Evolutionary conservation across 1,140 invertebrate genomes (phyloP), one percentile per base, ranked within the genome.

Genomic region (Parapsyche elsis): DNA sequence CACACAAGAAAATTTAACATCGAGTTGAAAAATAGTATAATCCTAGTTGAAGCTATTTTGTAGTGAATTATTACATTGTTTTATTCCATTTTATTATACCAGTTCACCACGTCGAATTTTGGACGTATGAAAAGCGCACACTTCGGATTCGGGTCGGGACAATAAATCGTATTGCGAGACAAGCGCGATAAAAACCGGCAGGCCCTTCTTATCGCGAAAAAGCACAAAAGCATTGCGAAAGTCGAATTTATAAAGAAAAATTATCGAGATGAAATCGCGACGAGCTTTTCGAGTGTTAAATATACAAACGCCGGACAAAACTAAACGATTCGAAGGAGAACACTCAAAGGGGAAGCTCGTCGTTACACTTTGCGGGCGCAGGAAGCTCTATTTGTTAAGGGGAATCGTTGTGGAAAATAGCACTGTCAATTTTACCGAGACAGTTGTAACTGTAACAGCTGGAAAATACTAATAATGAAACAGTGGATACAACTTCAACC

Each of bases 301-400:
- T 44, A 53, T 71, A 78, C 77, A 57, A 71, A 71, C 73, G 70
- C 7, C 7, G 30, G 30, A 7, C 30, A 79, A 79, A 79, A 70
- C 71, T 79, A 73, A 23, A 61, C 64, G 64, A 67, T 26, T n/a
- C 24, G 38, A 79, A 57, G 67, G 78, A 16, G 49, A 49, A 70
- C n/a, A 16, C 71, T 78, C 76, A 44, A n/a, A n/a, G 14, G 7
- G 30, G 7, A 38, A 38, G 30, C 30, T 4, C 30, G 30, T 38
- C 30, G 30, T 38, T 38, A 4, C 30, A 38, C 7, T 38, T 38
- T 38, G 30, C 7, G 30, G 2, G 30, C 30, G 30, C 2, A 1
- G 30, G 30, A 38, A 38, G 30, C 30, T 38, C 2, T 38, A 7
- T 38, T 38, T 38, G 30, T 38, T 1, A 19, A 53, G 49, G 49